A percentile compares a stretch with the other conserved stretches of the same genome.
phyloP scores from a whole-genome alignment of 1,140 invertebrate species.

The Cephus cinctus region DNA sequence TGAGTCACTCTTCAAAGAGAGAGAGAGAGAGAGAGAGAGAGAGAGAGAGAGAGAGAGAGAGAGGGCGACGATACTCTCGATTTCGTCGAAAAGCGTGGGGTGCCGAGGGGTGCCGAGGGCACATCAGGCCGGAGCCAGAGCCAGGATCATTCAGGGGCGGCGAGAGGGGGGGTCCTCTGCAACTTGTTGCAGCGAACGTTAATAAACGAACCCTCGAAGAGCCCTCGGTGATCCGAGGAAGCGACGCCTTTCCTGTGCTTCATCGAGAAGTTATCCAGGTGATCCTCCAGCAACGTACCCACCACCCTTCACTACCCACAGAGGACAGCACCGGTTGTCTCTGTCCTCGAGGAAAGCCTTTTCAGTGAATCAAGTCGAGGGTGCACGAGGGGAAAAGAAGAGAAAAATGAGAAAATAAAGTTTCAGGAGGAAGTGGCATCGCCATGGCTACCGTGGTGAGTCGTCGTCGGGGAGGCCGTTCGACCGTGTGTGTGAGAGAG shows the following conservation, averaged over 20 bases:
- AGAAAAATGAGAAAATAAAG: too few species aligned
- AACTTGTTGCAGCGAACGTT: slow-evolving; percentile 38
- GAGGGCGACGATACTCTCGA: too few species aligned
- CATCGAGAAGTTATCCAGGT: too few species aligned
- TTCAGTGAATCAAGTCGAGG: too few species aligned
- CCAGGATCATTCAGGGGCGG: too few species aligned
- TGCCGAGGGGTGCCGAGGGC: neutral
- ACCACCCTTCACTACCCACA: too few species aligned
- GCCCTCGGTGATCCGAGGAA: neutral
- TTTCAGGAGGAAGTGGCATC: too few species aligned
- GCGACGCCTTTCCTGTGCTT: neutral
- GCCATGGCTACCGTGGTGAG: slow-evolving; percentile 15
- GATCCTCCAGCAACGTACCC: too few species aligned
- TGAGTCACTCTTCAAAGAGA: slow-evolving; percentile 26
- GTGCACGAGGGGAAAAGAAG: too few species aligned
- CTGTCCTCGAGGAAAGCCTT: too few species aligned
- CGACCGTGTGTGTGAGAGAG: neutral
- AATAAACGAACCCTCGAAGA: slow-evolving; percentile 29
- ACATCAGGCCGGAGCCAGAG: neutral
- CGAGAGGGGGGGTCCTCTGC: slow-evolving; percentile 21
- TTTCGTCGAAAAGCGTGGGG: slow-evolving; percentile 1
- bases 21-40: neutral
- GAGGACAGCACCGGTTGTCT: too few species aligned
- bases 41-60: slow-evolving; percentile 8
- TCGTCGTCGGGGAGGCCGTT: neutral